A percentile compares a stretch with the other conserved stretches of the same genome.
Conservation (phyloP, 2,113 vertebrate species). For the Bos indicus region DNA sequence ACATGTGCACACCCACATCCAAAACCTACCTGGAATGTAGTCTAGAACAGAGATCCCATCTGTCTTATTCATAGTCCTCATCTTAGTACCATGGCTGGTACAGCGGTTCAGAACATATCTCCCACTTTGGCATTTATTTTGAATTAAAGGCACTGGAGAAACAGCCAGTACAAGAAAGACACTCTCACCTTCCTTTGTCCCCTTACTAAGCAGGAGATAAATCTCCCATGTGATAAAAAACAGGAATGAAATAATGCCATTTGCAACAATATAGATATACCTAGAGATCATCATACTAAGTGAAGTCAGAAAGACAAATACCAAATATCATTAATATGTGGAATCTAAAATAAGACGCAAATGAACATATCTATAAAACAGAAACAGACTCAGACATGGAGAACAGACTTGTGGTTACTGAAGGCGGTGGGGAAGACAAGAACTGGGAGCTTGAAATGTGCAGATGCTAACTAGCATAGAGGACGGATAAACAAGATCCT, state of each 20-base stretch:
- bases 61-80: background rate
- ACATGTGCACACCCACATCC: background rate
- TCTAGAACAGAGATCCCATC: background rate
- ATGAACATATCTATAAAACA: background rate
- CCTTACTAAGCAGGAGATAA: background rate
- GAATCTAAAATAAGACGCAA: background rate
- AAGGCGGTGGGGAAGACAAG: background rate
- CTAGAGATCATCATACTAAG: background rate
- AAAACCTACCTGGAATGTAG: background rate
- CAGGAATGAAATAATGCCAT: background rate
- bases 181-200: background rate
- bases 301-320: background rate
- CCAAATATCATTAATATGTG: background rate
- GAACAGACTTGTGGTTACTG: background rate
- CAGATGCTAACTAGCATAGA: background rate
- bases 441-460: background rate
- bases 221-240: background rate
- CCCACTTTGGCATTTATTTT: background rate
- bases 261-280: background rate
- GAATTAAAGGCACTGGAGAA: background rate
- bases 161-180: background rate
- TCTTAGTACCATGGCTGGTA: background rate
- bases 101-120: background rate
- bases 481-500: background rate
- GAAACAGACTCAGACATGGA: background rate